Percentiles rank a stretch among this genome's conserved stretches.
phyloP scores from a whole-genome alignment of 2,888 invertebrate genomes.

The Ormia ochracea region DNA sequence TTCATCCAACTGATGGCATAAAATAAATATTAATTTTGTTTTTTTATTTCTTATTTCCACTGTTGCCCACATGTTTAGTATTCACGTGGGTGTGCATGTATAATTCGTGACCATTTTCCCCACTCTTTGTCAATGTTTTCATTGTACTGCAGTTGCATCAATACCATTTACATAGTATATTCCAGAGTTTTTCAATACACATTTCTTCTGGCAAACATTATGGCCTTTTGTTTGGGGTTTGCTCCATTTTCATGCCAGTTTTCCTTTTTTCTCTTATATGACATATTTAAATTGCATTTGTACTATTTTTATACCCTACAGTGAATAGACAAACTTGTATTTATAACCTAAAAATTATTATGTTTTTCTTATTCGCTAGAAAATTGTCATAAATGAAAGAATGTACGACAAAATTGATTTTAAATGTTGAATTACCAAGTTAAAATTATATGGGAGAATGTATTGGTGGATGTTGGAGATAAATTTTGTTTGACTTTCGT shows the following conservation, averaged over 20 bases:
- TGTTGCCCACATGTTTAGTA: conserved; percentile 8
- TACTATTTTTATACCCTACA: conserved; percentile 38
- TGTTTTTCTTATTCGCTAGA: neutral
- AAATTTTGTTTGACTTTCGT: too few species aligned
- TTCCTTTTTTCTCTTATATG: conserved; percentile 1
- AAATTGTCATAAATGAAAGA: neutral
- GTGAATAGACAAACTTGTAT: neutral
- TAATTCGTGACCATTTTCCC: neutral
- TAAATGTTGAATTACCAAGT: too few species aligned
- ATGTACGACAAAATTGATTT: too few species aligned
- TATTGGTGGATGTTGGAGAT: too few species aligned
- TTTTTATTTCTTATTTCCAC: too few species aligned
- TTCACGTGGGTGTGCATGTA: neutral
- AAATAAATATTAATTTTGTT: too few species aligned
- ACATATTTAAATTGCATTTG: conserved; percentile 34
- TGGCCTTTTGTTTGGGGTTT: conserved; percentile 38
- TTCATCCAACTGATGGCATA: too few species aligned
- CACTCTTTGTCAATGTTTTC: conserved; percentile 32
- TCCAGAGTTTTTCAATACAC: neutral
- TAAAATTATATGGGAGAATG: too few species aligned
- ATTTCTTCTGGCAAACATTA: conserved; percentile 21
- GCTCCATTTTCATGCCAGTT: conserved; percentile 43
- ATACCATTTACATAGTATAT: conserved; percentile 35
- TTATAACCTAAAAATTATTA: neutral
- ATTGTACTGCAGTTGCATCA: conserved; percentile 40